These are phyloP conservation scores for Petrocephalus zakoni DNA, from an alignment of 2,113 vertebrate genomes.

Conservation along the genomic window DNA sequence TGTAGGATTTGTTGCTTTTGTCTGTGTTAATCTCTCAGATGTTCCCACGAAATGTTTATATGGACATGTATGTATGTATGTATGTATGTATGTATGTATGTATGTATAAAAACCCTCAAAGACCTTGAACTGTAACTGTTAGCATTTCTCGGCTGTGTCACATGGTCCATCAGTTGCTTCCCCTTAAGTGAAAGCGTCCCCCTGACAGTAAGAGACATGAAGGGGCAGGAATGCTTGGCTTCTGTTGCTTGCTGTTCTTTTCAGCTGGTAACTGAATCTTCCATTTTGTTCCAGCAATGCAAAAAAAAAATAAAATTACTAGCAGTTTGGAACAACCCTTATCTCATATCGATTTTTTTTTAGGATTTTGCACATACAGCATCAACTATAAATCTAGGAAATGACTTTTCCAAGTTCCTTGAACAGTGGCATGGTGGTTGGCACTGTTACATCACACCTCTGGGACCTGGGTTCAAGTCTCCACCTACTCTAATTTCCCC, in stretches of 20 bases:
- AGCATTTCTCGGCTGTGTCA: conserved; percentile 79
- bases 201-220: conserved; percentile 51
- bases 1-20: conserved; percentile 75
- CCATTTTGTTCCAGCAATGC: conserved; percentile 71
- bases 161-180: conserved; percentile 79
- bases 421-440: not conserved
- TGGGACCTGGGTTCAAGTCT: too few relatives aligned
- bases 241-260: conserved; percentile 68
- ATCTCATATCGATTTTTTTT: conserved; percentile 6
- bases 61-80: conserved; percentile 56
- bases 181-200: conserved; percentile 45
- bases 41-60: conserved; percentile 44
- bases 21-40: conserved; percentile 75
- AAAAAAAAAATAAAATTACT: conserved; percentile 59
- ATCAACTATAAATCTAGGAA: not conserved
- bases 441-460: too few relatives aligned
- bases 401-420: not conserved
- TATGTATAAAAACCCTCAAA: conserved; percentile 62
- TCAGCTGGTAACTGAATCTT: conserved; percentile 67
- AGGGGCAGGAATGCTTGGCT: conserved; percentile 56
- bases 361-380: not conserved
- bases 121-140: conserved; percentile 78
- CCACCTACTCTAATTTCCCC: too few relatives aligned
- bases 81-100: conserved; percentile 33
- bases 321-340: conserved; percentile 43